Conservation (phyloP, 2,797 vertebrate genomes). For the Octomys mimax region DNA sequence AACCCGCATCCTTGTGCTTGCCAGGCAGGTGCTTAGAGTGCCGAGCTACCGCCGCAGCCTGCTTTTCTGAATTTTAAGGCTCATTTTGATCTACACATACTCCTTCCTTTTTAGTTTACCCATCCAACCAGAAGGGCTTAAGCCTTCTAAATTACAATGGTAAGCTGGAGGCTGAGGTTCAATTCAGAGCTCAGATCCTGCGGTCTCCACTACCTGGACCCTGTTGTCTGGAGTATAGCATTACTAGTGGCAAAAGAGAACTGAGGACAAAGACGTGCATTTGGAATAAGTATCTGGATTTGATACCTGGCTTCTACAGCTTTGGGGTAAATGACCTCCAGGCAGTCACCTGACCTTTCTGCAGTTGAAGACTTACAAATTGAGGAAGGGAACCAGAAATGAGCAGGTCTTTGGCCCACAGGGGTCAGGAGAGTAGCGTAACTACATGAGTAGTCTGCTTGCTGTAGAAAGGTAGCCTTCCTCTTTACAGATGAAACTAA, state of each 20-base stretch:
- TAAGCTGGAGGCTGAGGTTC: not conserved
- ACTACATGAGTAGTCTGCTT: slow-evolving; percentile 28
- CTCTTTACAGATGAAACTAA: slow-evolving; percentile 32
- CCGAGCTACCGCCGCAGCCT: too few species aligned
- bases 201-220: not conserved
- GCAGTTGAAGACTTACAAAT: slow-evolving; percentile 33
- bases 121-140: not conserved
- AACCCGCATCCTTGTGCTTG: too few species aligned
- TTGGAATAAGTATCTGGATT: slow-evolving; percentile 58
- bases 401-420: slow-evolving; percentile 14
- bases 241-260: slow-evolving; percentile 24
- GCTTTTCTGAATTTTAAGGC: not conserved
- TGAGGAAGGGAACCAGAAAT: slow-evolving; percentile 36
- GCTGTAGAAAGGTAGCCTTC: slow-evolving; percentile 56
- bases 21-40: too few species aligned
- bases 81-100: slow-evolving; percentile 24
- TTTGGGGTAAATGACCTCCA: slow-evolving; percentile 58
- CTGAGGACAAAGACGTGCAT: not conserved
- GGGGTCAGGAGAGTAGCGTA: not conserved
- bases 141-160: not conserved
- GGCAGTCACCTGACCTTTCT: slow-evolving; percentile 23
- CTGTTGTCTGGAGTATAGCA: not conserved
- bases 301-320: slow-evolving; percentile 60
- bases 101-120: not conserved
- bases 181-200: slow-evolving; percentile 25